phyloP scores from a whole-genome alignment of 2,888 invertebrate genomes.

The Archaeoteleia sp. region DNA sequence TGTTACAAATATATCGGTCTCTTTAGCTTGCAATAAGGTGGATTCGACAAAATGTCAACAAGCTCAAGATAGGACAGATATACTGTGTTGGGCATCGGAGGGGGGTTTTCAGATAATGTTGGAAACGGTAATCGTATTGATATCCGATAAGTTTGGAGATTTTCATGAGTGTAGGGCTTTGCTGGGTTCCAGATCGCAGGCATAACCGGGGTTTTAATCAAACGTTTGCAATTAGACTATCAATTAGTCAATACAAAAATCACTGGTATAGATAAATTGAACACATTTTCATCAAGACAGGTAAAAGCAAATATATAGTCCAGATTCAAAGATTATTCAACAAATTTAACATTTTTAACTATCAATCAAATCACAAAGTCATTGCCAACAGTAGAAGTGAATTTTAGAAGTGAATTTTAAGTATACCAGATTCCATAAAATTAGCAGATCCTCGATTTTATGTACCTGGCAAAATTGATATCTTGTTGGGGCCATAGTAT shows the following conservation, averaged over 20 bases:
- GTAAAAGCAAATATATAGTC: too few relatives aligned
- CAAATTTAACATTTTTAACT: constrained; percentile 40
- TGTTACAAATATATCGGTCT: neutral
- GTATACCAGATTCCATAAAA: too few relatives aligned
- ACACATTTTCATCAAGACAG: constrained; percentile 8
- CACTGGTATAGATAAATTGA: neutral
- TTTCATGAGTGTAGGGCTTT: constrained; percentile 4
- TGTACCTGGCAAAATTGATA: neutral
- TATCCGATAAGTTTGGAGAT: constrained; percentile 2
- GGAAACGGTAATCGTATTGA: neutral
- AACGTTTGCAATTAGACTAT: neutral
- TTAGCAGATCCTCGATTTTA: neutral
- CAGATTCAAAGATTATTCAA: constrained; percentile 24
- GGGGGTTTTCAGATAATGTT: neutral
- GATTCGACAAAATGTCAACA: neutral
- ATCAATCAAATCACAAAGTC: constrained; percentile 43
- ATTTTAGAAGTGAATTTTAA: too few relatives aligned
- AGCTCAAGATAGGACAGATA: neutral
- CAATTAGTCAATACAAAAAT: neutral
- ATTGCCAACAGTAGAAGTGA: too few relatives aligned
- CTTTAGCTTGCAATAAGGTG: too few relatives aligned
- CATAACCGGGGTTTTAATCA: neutral
- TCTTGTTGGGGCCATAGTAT: neutral
- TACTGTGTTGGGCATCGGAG: neutral
- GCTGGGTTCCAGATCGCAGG: constrained; percentile 6